phyloP scores from a whole-genome alignment of 2,797 vertebrate species.

The Urocyon cinereoargenteus region DNA sequence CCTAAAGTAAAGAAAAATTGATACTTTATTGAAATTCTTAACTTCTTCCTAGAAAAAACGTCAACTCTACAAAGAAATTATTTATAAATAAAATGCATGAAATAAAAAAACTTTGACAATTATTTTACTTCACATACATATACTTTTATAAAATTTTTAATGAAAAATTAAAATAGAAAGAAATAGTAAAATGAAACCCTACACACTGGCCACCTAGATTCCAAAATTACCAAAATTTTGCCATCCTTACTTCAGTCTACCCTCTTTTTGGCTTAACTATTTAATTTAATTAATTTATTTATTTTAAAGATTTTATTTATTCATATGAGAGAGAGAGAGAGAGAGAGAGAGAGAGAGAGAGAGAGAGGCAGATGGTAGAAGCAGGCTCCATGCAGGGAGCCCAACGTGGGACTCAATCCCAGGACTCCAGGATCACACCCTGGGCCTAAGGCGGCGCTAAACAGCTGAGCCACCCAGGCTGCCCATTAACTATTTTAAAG shows the following conservation, averaged over 20 bases:
- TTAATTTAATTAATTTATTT: neutral
- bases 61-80: neutral
- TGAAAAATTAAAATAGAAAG: slow-evolving; percentile 10
- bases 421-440: no score
- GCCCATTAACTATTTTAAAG: neutral
- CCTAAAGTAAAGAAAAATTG: slow-evolving; percentile 86
- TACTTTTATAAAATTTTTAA: slow-evolving; percentile 3
- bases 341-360: no score
- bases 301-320: no score
- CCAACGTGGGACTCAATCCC: no score
- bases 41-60: neutral
- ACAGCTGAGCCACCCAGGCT: no score
- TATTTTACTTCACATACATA: neutral
- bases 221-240: neutral
- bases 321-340: no score
- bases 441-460: no score
- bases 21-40: neutral
- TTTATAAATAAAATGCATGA: neutral
- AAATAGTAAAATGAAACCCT: neutral
- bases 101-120: slow-evolving; percentile 6
- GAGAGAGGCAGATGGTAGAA: no score
- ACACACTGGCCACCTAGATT: neutral
- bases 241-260: neutral
- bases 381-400: no score
- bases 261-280: neutral